Base-by-base conservation (phyloP, 1,140 invertebrate genomes). In the Aphaenogaster floridana region DNA sequence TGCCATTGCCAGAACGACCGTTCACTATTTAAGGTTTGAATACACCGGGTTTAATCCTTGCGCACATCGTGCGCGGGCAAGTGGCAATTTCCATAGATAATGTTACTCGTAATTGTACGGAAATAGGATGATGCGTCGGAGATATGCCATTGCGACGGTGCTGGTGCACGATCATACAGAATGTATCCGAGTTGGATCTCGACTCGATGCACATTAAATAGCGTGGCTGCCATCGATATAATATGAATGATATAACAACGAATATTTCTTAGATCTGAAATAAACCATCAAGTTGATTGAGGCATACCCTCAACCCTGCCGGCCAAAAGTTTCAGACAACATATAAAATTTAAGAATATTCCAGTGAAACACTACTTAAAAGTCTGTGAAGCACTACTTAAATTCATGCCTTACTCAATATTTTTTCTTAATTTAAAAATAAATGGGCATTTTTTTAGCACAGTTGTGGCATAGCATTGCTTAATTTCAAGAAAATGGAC, bases 11-110 rank as follows among this genome's bases (percentile, higher is more conserved):
- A 17, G 42, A 39, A n/a, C 34, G 39, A 36, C 48, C 64, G n/a
- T 39, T 36, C 39, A 34, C 80, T 84, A 61, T 74, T 84, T 84
- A 83, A 83, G 80, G 68, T 83, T 74, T 74, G 80, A 83, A 74
- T 74, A 48, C 52, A 8, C 64, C 52, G 13, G 11, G 69, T 39
- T 76, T 76, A 76, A 84, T 74, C 80, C 80, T 84, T 52, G 80
- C 54, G 69, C 45, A 21, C 54, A 72, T 59, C 42, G 54, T 63
- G 54, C 69, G 28, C 42, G 80, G 34, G 69, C 76, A 76, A 84
- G 69, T 76, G 80, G 80, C 80, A 84, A 84, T 84, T 84, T 84
- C 80, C 80, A 84, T 84, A 84, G 80, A 84, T 84, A 84, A 84
- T 84, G 80, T 84, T 84, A 84, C 69, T 76, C 80, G 80, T 84